Conservation (phyloP, 2,113 vertebrate genomes). For the Phodopus roborovskii region DNA sequence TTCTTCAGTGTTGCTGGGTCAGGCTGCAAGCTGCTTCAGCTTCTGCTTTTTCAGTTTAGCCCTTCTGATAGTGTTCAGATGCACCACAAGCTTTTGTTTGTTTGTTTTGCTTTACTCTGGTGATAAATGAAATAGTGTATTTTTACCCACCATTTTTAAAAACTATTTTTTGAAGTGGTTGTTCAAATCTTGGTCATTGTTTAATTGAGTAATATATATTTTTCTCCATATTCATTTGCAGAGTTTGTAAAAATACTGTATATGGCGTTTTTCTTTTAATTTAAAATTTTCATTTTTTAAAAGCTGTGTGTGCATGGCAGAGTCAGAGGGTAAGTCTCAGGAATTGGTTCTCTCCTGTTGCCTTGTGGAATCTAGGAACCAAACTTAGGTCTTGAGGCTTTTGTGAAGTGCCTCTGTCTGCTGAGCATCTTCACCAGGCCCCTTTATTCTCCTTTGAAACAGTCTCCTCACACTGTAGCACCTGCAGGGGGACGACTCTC, state of each 20-base stretch:
- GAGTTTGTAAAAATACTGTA: neutral
- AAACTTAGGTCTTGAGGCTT: neutral
- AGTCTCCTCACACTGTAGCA: neutral
- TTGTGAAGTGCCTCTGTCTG: neutral
- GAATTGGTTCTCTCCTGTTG: neutral
- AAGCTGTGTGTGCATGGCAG: neutral
- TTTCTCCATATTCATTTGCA: constrained; percentile 13
- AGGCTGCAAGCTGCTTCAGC: neutral
- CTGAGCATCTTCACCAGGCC: neutral
- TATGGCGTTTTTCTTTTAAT: neutral
- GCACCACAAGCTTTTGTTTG: neutral
- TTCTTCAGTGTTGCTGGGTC: neutral
- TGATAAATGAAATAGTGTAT: neutral
- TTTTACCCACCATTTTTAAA: neutral
- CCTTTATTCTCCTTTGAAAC: neutral
- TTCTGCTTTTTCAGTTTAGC: neutral
- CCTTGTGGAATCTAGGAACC: neutral
- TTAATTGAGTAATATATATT: neutral
- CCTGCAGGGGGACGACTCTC: neutral
- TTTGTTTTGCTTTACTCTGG: neutral
- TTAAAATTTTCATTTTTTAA: neutral
- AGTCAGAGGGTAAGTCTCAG: neutral
- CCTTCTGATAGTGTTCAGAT: neutral
- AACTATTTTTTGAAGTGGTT: neutral
- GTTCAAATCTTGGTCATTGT: neutral